Conservation (phyloP, 23 tunicate species). For the Trididemnum miniatum region DNA sequence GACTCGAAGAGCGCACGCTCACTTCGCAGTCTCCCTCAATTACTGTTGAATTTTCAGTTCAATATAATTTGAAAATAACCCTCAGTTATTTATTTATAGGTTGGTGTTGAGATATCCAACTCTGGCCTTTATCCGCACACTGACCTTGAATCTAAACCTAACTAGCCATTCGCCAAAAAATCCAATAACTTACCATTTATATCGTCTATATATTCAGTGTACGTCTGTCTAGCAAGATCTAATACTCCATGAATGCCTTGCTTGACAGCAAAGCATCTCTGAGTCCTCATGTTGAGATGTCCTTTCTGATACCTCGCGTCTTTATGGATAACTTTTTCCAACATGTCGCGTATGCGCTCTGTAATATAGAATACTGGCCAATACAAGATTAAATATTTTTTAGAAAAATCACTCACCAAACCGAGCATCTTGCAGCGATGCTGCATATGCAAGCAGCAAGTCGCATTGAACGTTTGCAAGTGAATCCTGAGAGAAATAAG, state of each 20-base stretch:
- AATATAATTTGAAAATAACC: too few relatives aligned
- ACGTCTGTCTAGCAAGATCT: conserved; percentile 63
- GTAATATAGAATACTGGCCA: background rate
- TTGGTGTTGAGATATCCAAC: too few relatives aligned
- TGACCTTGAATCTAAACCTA: too few relatives aligned
- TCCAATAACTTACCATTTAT: conserved; percentile 58
- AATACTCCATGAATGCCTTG: conserved; percentile 62
- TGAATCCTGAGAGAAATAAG: conserved; percentile 42
- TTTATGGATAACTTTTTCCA: conserved; percentile 41
- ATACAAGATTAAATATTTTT: background rate
- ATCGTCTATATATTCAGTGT: conserved; percentile 79
- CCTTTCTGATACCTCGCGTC: conserved; percentile 81
- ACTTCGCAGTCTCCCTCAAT: too few relatives aligned
- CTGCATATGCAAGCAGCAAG: conserved; percentile 69
- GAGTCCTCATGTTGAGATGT: conserved; percentile 70
- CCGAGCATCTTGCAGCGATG: conserved; percentile 62
- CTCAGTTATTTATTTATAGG: too few relatives aligned
- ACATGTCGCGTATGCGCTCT: conserved; percentile 45
- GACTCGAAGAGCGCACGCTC: too few relatives aligned
- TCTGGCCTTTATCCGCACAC: too few relatives aligned
- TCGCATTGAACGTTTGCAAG: conserved; percentile 57
- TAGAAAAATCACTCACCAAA: conserved; percentile 44
- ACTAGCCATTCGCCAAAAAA: too few relatives aligned
- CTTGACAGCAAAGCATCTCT: conserved; percentile 86
- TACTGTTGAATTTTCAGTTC: too few relatives aligned